Evolutionary conservation across 2,888 invertebrate species (phyloP).

Genomic region (Drosophila putrida): DNA sequence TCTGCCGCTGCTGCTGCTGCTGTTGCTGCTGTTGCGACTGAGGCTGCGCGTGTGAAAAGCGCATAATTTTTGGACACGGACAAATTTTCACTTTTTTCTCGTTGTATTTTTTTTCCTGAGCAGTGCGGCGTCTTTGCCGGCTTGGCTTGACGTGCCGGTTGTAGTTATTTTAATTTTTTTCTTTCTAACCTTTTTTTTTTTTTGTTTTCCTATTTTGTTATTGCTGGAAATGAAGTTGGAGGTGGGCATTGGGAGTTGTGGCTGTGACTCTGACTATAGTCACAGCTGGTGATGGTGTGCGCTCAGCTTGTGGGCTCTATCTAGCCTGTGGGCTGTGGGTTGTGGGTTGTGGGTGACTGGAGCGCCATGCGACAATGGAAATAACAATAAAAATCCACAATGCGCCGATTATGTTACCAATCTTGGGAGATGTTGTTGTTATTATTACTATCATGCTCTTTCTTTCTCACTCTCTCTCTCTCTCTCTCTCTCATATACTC

Average conservation of each 20-base stretch:
- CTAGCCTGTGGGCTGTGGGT: constrained; percentile 12
- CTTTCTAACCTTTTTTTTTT: constrained; percentile 35
- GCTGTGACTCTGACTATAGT: constrained; percentile 3
- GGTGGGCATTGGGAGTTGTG: background rate
- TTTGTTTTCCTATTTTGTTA: constrained; percentile 14
- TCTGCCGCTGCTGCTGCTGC: constrained; percentile 6
- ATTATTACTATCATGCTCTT: constrained; percentile 35
- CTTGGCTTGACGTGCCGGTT: constrained; percentile 44
- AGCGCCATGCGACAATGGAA: constrained; percentile 52
- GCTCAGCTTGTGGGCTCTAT: constrained; percentile 28
- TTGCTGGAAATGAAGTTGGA: constrained; percentile 3
- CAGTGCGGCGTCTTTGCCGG: constrained; percentile 54
- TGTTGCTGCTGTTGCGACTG: constrained; percentile 11
- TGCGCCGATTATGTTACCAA: constrained; percentile 77
- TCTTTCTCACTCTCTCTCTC: background rate
- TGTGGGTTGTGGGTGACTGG: constrained; percentile 56
- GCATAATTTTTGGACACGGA: constrained; percentile 82
- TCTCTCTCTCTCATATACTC: background rate
- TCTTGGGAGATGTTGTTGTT: constrained; percentile 66
- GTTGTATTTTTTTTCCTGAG: constrained; percentile 37
- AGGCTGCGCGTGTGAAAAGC: constrained; percentile 80
- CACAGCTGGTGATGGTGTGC: constrained; percentile 28
- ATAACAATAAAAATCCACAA: constrained; percentile 64
- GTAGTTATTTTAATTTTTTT: constrained; percentile 55
- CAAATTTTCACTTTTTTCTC: constrained; percentile 80